Conservation (phyloP, 2,113 vertebrate species). For the Channa maculata region DNA sequence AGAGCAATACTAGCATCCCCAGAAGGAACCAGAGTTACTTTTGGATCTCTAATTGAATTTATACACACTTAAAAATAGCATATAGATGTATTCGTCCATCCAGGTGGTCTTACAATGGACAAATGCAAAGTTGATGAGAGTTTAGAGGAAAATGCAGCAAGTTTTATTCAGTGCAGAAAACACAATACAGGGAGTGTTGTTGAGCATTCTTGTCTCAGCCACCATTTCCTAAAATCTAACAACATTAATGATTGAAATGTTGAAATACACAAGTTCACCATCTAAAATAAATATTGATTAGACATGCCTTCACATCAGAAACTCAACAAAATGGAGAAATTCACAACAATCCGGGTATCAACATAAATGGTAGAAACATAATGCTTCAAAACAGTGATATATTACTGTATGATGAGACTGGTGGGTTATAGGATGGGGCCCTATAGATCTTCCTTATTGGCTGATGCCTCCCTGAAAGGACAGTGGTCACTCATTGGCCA, state of each 20-base stretch:
- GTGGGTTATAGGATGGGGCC: constrained; percentile 60
- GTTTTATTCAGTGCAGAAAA: constrained; percentile 82
- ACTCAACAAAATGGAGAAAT: constrained; percentile 54
- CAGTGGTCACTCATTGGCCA: constrained; percentile 53
- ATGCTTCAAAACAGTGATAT: constrained; percentile 60
- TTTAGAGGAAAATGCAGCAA: constrained; percentile 80
- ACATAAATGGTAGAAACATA: constrained; percentile 50
- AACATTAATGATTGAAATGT: constrained; percentile 63
- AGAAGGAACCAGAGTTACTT: constrained; percentile 24
- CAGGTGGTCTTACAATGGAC: background rate
- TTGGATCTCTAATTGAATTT: background rate
- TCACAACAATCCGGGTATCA: constrained; percentile 46
- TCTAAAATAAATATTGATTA: constrained; percentile 64
- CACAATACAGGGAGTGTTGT: constrained; percentile 75
- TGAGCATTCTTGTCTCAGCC: constrained; percentile 66
- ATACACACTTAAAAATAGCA: background rate
- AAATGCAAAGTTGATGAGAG: constrained; percentile 11
- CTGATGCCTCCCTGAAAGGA: constrained; percentile 79
- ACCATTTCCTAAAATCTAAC: constrained; percentile 60
- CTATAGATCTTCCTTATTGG: constrained; percentile 77
- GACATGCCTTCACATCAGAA: constrained; percentile 67
- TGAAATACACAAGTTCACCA: constrained; percentile 55
- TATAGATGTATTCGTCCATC: background rate
- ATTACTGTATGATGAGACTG: constrained; percentile 37
- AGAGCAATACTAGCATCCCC: constrained; percentile 22